Base-by-base conservation (phyloP, 2,888 invertebrate species). In the Lithophane semibrunnea region DNA sequence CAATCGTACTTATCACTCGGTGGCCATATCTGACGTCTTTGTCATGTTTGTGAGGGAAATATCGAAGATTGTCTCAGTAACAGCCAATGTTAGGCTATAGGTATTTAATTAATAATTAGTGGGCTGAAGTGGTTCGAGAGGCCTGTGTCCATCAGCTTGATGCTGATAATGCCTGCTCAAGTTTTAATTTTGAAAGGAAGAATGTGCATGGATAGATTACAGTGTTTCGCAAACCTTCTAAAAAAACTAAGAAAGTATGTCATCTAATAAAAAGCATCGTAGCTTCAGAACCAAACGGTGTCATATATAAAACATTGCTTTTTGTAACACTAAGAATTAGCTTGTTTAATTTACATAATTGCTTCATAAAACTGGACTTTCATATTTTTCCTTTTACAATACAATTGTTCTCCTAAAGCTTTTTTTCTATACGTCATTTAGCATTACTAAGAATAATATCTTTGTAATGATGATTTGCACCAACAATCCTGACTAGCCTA, bases 1-100 rank as follows among this genome's bases (percentile, higher is more conserved):
- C 81, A 80, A 81, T 78, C 60, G 54, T 58, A 73, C 75, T 84
- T 77, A 77, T 73, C 73, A 84, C 56, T 75, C 61, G 29, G 56
- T 69, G 52, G 21, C 21, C 77, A 71, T 75, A 77, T 75, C 75
- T 72, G 79, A 83, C 18, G 67, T 77, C 79, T 79, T 84, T 73
- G 66, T 79, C n/a, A 21, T 44, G 37, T 24, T 56, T 47, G 37
- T 61, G n/a, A 56, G 29, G 44, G 52, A 58, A 71, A 71, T 47
- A 64, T 71, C 63, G 37, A 70, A 58, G 56, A 71, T 29, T 67
- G 9, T 54, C 9, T 21, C 75, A n/a, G 8, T n/a, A 8, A 5
- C 9, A 61, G 21, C 21, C 61, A 61, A 16, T 12, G n/a, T 44
- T n/a, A 9, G 10, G 29, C 3, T 52, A 42, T 5, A 5, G 1